Evolutionary conservation across 2,888 invertebrate genomes (phyloP).

Genomic region (Lepetodrilus schrolli): DNA sequence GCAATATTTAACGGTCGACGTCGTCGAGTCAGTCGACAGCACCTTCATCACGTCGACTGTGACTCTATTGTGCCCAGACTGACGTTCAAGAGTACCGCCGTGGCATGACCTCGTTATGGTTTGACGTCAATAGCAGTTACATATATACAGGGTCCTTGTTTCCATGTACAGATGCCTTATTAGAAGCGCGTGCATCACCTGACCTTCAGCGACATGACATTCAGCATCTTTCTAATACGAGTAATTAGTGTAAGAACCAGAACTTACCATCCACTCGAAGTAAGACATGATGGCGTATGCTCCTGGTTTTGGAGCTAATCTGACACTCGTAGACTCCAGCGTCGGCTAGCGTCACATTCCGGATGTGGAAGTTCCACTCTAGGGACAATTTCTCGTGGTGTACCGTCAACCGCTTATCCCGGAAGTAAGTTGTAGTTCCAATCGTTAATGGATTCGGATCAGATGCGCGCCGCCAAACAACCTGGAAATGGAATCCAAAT

Average conservation of each 20-base stretch:
- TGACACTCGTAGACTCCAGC: constrained; percentile 62
- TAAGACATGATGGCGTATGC: constrained; percentile 48
- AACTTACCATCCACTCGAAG: constrained; percentile 52
- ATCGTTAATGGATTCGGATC: constrained; percentile 54
- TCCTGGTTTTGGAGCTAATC: constrained; percentile 51
- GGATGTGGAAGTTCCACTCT: constrained; percentile 59
- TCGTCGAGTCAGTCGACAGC: no score
- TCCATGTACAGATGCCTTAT: no score
- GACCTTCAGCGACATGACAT: no score
- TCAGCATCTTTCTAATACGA: no score
- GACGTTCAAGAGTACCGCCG: background rate
- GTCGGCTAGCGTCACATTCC: constrained; percentile 50
- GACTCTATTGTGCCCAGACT: background rate
- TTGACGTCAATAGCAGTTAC: background rate
- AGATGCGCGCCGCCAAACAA: constrained; percentile 54
- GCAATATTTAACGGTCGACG: no score
- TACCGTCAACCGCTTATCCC: constrained; percentile 49
- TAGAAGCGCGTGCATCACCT: no score
- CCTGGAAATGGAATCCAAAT: constrained; percentile 46
- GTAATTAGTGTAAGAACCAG: background rate
- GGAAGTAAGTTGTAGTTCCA: constrained; percentile 51
- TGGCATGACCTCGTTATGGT: background rate
- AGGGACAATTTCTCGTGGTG: constrained; percentile 46
- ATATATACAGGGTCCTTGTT: no score
- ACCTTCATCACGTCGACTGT: no score